These are phyloP conservation scores for Acestrorhynchus altus DNA, from an alignment of 2,797 vertebrate genomes.

Conservation along the genomic window DNA sequence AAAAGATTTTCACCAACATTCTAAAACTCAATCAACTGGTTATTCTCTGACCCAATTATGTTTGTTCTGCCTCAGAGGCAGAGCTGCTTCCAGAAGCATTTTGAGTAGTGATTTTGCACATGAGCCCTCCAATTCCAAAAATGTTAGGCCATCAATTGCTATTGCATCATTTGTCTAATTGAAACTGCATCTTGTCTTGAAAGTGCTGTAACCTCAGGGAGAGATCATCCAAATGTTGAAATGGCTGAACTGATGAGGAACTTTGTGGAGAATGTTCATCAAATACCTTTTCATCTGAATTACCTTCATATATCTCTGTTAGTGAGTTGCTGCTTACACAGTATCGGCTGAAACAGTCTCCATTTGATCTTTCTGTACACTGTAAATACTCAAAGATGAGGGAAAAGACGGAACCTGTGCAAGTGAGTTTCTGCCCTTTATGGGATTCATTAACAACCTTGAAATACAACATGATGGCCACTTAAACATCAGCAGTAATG, in stretches of 20 bases:
- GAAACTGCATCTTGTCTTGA: constrained; percentile 21
- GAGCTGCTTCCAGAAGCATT: too few species aligned
- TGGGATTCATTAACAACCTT: constrained; percentile 63
- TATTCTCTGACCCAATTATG: too few species aligned
- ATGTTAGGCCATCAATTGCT: not conserved
- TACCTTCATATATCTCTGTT: constrained; percentile 72
- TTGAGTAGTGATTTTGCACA: too few species aligned
- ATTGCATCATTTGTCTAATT: not conserved
- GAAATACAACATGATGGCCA: constrained; percentile 57
- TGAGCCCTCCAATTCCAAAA: too few species aligned
- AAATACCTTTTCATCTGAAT: constrained; percentile 65
- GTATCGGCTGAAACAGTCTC: constrained; percentile 69
- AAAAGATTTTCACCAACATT: too few species aligned
- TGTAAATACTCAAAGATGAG: constrained; percentile 61
- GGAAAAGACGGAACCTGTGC: constrained; percentile 57
- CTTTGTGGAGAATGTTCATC: constrained; percentile 55
- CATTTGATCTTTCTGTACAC: constrained; percentile 70
- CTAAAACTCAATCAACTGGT: too few species aligned
- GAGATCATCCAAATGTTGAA: constrained; percentile 62
- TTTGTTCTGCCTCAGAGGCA: too few species aligned
- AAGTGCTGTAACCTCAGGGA: constrained; percentile 61
- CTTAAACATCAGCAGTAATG: constrained; percentile 50
- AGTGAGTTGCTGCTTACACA: constrained; percentile 64
- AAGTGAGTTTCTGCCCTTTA: constrained; percentile 59
- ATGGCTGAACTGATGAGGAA: constrained; percentile 60